These are phyloP conservation scores for Tetanocera ferruginea DNA, from an alignment of 2,888 invertebrate genomes.

Conservation along the genomic window DNA sequence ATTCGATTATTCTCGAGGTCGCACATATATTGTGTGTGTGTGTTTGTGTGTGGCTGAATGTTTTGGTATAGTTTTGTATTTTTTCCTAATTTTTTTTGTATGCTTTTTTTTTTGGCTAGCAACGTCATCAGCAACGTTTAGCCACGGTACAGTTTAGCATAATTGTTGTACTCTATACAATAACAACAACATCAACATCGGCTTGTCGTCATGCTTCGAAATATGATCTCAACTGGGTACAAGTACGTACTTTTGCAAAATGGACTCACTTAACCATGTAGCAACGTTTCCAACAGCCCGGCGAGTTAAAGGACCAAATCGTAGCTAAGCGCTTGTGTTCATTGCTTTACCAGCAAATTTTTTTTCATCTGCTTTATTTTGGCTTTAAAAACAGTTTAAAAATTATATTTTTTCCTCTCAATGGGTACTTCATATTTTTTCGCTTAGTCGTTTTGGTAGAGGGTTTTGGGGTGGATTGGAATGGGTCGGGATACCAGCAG, in stretches of 20 bases:
- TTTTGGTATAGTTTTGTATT: not conserved
- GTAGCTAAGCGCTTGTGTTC: conserved; percentile 36
- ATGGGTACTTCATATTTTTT: not conserved
- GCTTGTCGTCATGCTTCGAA: not conserved
- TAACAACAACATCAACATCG: not conserved
- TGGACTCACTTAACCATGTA: conserved; percentile 10
- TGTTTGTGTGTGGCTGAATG: not conserved
- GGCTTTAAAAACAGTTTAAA: conserved; percentile 60
- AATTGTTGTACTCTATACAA: not conserved
- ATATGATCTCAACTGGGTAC: not conserved
- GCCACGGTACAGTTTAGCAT: not conserved
- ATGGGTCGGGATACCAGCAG: not conserved
- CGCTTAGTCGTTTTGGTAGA: not conserved
- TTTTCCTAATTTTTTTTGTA: too few species aligned
- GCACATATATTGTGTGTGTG: not conserved
- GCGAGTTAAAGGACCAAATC: not conserved
- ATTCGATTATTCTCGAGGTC: conserved; percentile 33
- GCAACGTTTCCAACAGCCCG: not conserved
- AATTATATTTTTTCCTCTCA: conserved; percentile 50
- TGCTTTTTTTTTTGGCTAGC: not conserved
- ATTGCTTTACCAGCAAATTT: conserved; percentile 30
- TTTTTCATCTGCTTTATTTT: conserved; percentile 44
- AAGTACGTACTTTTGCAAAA: not conserved
- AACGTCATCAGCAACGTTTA: not conserved
- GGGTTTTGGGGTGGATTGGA: not conserved